Evolutionary conservation across 2,888 invertebrate genomes (phyloP).

Genomic region (Dolomedes plantarius): DNA sequence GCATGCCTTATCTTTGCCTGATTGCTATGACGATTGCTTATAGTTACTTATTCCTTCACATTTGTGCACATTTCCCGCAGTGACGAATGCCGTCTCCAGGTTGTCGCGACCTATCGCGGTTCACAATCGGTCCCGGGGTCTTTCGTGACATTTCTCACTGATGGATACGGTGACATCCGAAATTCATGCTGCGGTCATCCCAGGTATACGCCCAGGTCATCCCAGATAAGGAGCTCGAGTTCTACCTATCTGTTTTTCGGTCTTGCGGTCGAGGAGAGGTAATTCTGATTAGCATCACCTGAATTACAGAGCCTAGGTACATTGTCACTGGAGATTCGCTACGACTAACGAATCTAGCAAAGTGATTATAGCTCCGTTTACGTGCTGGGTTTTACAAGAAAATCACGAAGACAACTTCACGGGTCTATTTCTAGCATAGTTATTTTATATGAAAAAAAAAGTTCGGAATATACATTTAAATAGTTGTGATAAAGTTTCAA

Average conservation of each 20-base stretch:
- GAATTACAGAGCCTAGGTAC: neutral
- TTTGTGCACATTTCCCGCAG: neutral
- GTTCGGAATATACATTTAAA: no score
- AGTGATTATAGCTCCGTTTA: no score
- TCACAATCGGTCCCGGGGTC: constrained; percentile 17
- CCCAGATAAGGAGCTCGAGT: constrained; percentile 31
- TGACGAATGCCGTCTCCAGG: constrained; percentile 44
- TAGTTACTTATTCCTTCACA: neutral
- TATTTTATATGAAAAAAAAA: no score
- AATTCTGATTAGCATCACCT: neutral
- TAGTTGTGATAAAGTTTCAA: no score
- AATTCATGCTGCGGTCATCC: constrained; percentile 10
- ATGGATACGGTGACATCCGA: constrained; percentile 22
- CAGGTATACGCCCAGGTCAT: constrained; percentile 42
- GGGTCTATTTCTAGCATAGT: no score
- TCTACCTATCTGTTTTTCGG: neutral
- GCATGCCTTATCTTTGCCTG: neutral
- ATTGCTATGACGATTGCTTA: constrained; percentile 15
- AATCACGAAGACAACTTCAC: no score
- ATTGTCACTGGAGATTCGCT: no score
- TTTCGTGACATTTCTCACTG: neutral
- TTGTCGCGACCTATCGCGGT: constrained; percentile 46
- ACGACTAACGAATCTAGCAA: no score
- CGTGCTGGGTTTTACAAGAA: no score
- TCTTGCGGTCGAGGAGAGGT: no score